Evolutionary conservation across 1,140 invertebrate genomes (phyloP).

Genomic region (Acromyrmex heyeri): DNA sequence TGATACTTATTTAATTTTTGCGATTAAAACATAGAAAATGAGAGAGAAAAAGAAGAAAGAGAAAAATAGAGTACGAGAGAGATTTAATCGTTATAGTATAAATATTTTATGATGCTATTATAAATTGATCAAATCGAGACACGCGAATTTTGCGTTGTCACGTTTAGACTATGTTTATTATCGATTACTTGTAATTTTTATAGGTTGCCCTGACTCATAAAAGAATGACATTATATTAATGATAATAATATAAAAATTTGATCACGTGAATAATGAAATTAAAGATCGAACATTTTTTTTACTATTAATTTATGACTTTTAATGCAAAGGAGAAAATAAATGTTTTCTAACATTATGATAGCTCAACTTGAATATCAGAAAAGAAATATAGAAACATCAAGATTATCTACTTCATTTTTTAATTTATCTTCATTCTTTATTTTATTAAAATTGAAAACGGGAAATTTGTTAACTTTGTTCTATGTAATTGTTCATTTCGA

Average conservation of each 20-base stretch:
- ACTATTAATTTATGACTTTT: background rate
- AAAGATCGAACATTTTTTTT: background rate
- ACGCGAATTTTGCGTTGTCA: constrained; percentile 25
- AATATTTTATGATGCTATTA: constrained; percentile 34
- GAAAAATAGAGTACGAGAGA: background rate
- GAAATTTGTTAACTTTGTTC: background rate
- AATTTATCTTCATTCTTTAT: background rate
- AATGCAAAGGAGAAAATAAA: background rate
- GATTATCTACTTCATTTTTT: background rate
- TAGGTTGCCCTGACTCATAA: background rate
- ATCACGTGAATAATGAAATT: background rate
- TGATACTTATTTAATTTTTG: constrained; percentile 17
- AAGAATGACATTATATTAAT: background rate
- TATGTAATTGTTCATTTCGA: background rate
- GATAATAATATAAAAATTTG: background rate
- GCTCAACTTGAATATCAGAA: background rate
- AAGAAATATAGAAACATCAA: background rate
- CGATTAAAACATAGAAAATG: background rate
- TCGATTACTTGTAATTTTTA: constrained; percentile 36
- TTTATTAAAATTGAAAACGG: background rate
- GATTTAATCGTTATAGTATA: constrained; percentile 30
- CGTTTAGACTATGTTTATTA: constrained; percentile 30
- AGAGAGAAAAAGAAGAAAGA: background rate
- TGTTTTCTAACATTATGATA: background rate
- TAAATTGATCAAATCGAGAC: constrained; percentile 39